Conservation (phyloP, 2,888 invertebrate species). For the Euphydryas editha region DNA sequence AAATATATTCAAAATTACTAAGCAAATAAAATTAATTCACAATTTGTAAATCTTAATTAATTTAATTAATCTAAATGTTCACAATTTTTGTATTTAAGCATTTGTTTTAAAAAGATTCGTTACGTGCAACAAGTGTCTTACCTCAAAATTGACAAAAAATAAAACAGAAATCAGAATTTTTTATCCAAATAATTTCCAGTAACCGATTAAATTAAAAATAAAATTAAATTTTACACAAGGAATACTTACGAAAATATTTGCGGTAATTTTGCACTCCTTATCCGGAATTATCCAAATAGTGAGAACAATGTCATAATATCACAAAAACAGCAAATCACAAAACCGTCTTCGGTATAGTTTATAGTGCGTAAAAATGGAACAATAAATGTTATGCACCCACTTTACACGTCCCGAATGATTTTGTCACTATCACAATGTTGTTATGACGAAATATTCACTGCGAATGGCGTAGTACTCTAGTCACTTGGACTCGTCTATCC, state of each 20-base stretch:
- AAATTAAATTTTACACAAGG: slow-evolving; percentile 25
- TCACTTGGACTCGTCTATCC: slow-evolving; percentile 66
- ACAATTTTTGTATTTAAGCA: neutral
- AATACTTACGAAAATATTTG: slow-evolving; percentile 82
- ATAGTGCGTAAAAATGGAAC: slow-evolving; percentile 61
- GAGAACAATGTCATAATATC: slow-evolving; percentile 76
- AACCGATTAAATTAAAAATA: neutral
- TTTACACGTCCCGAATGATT: slow-evolving; percentile 72
- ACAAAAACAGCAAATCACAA: slow-evolving; percentile 62
- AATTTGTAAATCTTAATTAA: too few relatives aligned
- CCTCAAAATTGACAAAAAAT: slow-evolving; percentile 9
- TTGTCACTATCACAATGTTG: slow-evolving; percentile 79
- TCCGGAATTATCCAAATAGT: slow-evolving; percentile 80
- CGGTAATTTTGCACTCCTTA: slow-evolving; percentile 73
- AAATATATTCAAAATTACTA: neutral
- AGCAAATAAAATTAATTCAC: neutral
- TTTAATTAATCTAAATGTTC: neutral
- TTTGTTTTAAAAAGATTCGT: neutral
- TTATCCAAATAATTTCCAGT: neutral
- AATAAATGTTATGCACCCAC: slow-evolving; percentile 71
- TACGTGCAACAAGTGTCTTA: neutral
- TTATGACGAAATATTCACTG: slow-evolving; percentile 80
- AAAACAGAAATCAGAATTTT: neutral
- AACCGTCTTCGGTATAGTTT: slow-evolving; percentile 62
- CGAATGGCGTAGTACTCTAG: slow-evolving; percentile 64